Evolutionary conservation across 2,888 invertebrate species (phyloP).

Genomic region (Pimpla rufipes): DNA sequence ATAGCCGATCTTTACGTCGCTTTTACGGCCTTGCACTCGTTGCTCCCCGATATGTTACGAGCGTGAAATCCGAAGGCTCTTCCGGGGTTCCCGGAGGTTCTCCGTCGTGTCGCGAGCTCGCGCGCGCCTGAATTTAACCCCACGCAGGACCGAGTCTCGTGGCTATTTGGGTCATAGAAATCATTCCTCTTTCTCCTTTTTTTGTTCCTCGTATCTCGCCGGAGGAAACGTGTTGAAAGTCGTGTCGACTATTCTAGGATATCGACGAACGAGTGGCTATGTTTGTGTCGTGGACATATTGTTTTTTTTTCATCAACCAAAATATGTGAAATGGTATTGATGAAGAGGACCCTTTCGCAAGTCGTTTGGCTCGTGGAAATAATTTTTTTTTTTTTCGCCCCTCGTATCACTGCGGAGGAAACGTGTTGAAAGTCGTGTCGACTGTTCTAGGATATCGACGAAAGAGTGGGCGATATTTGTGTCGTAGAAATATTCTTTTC

Average conservation of each 20-base stretch:
- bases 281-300: no score
- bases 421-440: slow-evolving; percentile 14
- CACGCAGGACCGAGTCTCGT: neutral
- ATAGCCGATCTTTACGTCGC: slow-evolving; percentile 84
- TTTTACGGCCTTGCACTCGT: slow-evolving; percentile 80
- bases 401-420: neutral
- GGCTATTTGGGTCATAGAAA: slow-evolving; percentile 12
- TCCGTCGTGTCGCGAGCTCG: slow-evolving; percentile 13
- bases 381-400: neutral
- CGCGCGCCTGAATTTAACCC: slow-evolving; percentile 41
- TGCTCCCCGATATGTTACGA: slow-evolving; percentile 75
- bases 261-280: no score
- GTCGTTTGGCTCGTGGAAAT: slow-evolving; percentile 15
- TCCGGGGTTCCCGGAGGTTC: slow-evolving; percentile 68
- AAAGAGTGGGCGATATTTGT: no score
- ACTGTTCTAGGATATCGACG: neutral
- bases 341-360: no score
- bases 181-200: slow-evolving; percentile 7
- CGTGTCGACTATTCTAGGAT: neutral
- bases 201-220: neutral
- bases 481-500: no score
- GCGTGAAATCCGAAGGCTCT: slow-evolving; percentile 80
- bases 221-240: slow-evolving; percentile 14
- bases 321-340: no score
- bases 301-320: no score